Base-by-base conservation (phyloP, 2,113 vertebrate genomes). In the Dipodomys spectabilis region DNA sequence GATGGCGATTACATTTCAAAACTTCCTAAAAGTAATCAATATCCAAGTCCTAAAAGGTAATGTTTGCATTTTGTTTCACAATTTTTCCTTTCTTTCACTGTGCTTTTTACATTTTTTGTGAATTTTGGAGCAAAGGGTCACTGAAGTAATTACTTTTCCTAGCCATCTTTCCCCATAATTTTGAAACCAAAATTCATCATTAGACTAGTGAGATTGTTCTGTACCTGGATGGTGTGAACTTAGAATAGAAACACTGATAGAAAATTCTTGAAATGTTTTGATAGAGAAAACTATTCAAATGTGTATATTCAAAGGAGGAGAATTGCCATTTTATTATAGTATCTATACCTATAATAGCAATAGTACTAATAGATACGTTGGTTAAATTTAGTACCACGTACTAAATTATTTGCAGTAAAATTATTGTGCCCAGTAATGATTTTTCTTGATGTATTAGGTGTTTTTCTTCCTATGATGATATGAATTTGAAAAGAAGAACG, bases 401-500 rank as follows among this genome's bases (percentile, higher is more conserved):
- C 20, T 84, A 80, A 82, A 53, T 73, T 86, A 35, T 69, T 45
- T 84, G 6, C 74, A 18, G 57, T 95, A 39, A 60, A 91, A 22
- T 91, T 60, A 65, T 60, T 74, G 27, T 84, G 15, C 11, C 9
- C 64, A 49, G 12, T 95, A 11, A 67, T 95, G 27, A 32, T 92
- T 94, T 96, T 95, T 96, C 82, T 93, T 92, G 64, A 94, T 95
- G 22, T 83, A 25, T 92, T 93, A 99, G 99, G 85, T 99, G 99
- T 98, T 99, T 99, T 96, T 99, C 99, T 49, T 99, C 99, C 49
- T 99, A 99, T 74, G 99, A 99, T 92, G 99, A 99, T 95, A 99
- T 99, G 99, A 99, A 98, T 98, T 98, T 99, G 94, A 99, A 99
- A 97, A 98, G 99, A 96, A 99, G 99, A 98, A 99, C 99, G 85